A percentile compares a stretch with the other conserved stretches of the same genome.
Conservation (phyloP, 2,888 invertebrate genomes). For the Megaustenia siamemsis region DNA sequence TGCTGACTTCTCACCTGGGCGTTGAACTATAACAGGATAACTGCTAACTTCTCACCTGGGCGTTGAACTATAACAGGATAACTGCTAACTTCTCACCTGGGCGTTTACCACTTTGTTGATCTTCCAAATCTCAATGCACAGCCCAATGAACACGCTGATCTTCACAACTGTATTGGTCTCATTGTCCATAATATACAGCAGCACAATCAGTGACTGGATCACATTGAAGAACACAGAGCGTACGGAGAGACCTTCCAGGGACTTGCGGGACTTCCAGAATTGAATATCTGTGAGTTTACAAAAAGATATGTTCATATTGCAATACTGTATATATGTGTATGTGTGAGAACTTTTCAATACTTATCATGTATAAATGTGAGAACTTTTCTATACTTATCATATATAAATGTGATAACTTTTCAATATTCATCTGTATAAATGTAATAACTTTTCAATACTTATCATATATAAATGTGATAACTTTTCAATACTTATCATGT, state of each 20-base stretch:
- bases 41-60: slow-evolving; percentile 75
- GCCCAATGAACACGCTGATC: slow-evolving; percentile 95
- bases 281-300: slow-evolving; percentile 89
- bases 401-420: too few relatives aligned
- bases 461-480: too few relatives aligned
- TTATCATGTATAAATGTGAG: too few relatives aligned
- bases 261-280: slow-evolving; percentile 99
- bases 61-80: too few relatives aligned
- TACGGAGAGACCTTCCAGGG: slow-evolving; percentile 97
- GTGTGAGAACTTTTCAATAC: too few relatives aligned
- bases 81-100: slow-evolving; percentile 73
- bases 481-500: too few relatives aligned
- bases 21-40: too few relatives aligned
- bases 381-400: too few relatives aligned
- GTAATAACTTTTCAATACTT: too few relatives aligned
- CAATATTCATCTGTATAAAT: too few relatives aligned
- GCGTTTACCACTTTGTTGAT: slow-evolving; percentile 90
- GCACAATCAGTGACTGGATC: slow-evolving; percentile 95
- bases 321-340: too few relatives aligned
- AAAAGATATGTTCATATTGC: not conserved
- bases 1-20: too few relatives aligned
- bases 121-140: slow-evolving; percentile 99
- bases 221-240: slow-evolving; percentile 98
- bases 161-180: slow-evolving; percentile 98
- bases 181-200: slow-evolving; percentile 98